phyloP scores from a whole-genome alignment of 2,113 vertebrate genomes.

The Takifugu flavidus region DNA sequence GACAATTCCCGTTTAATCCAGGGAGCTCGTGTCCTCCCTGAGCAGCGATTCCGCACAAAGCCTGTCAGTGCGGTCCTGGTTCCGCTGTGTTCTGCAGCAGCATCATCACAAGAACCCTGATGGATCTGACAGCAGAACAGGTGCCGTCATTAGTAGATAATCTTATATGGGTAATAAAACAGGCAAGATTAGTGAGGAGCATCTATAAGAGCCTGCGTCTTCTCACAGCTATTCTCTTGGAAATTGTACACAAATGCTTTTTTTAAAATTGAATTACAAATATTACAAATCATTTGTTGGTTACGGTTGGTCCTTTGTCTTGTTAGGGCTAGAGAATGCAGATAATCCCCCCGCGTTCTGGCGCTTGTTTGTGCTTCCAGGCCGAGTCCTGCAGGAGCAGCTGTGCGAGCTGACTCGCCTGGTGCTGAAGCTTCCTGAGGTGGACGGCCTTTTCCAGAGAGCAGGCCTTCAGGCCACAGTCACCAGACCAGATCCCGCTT shows the following conservation, averaged over 20 bases:
- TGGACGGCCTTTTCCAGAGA: constrained; percentile 80
- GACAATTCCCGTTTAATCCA: constrained; percentile 47
- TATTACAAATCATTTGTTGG: not conserved
- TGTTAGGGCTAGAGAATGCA: too few species aligned
- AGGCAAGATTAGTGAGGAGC: not conserved
- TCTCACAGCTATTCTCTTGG: not conserved
- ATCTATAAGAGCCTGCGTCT: not conserved
- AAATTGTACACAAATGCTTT: not conserved
- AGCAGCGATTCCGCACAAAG: constrained; percentile 79
- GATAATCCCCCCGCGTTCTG: too few species aligned
- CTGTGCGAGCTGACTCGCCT: constrained; percentile 88
- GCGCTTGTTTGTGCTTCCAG: constrained; percentile 58
- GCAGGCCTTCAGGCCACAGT: constrained; percentile 64
- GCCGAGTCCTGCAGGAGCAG: constrained; percentile 80
- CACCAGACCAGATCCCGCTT: constrained; percentile 75
- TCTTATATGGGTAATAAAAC: not conserved
- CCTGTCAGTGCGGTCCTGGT: constrained; percentile 87
- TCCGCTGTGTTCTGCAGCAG: constrained; percentile 92
- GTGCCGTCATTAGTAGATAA: constrained; percentile 29
- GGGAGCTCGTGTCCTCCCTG: constrained; percentile 77
- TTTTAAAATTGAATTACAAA: not conserved
- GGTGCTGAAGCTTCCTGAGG: constrained; percentile 86
- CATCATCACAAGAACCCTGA: constrained; percentile 79
- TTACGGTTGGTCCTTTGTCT: too few species aligned
- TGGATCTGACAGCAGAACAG: constrained; percentile 64